phyloP scores from a whole-genome alignment of 2,113 vertebrate genomes.

The Mohoua ochrocephala region DNA sequence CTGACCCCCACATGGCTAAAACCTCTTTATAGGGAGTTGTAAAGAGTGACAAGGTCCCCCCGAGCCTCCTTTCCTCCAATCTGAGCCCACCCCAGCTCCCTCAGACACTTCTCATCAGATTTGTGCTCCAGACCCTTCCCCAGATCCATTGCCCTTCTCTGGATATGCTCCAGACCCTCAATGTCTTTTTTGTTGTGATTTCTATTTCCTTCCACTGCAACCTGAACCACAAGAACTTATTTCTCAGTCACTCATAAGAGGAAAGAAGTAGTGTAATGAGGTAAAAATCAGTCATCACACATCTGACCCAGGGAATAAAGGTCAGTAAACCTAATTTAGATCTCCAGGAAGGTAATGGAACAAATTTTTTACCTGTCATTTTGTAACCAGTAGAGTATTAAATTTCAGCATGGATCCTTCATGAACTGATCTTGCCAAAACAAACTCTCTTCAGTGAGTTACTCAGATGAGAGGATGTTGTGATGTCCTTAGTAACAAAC shows the following conservation, averaged over 20 bases:
- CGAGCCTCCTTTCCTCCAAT: background rate
- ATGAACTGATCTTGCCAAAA: background rate
- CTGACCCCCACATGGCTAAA: rapidly evolving
- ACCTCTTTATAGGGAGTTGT: no score
- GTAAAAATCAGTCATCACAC: background rate
- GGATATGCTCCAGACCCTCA: rapidly evolving
- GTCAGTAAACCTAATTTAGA: background rate
- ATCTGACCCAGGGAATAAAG: background rate
- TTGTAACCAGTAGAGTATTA: background rate
- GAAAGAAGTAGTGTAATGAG: background rate
- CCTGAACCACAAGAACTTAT: background rate
- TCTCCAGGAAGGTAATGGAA: background rate
- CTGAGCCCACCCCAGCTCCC: background rate
- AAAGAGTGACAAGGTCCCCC: rapidly evolving
- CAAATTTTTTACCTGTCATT: background rate
- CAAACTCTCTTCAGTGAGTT: background rate
- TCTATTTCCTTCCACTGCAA: background rate
- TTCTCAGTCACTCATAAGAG: background rate
- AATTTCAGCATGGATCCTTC: background rate
- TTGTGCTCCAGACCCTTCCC: background rate
- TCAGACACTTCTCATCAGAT: background rate
- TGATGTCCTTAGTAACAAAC: background rate
- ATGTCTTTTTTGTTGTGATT: background rate
- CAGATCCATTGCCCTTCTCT: background rate
- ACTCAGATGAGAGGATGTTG: background rate